Conservation (phyloP, 2,888 invertebrate species). For the Mythimna vitellina region DNA sequence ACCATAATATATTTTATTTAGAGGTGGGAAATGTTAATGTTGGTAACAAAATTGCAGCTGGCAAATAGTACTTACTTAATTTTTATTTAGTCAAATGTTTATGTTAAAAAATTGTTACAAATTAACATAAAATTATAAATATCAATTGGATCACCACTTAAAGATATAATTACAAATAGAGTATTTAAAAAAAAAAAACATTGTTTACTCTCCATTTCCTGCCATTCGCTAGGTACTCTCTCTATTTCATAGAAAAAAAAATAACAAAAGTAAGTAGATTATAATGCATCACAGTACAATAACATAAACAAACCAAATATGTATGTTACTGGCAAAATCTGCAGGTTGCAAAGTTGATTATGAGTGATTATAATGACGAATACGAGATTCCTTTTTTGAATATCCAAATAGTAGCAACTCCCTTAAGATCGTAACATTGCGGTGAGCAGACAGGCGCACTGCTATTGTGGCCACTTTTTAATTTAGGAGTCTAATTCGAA, state of each 20-base stretch:
- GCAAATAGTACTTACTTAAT: constrained; percentile 14
- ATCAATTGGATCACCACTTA: constrained; percentile 47
- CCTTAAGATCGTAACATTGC: too few relatives aligned
- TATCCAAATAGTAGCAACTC: too few relatives aligned
- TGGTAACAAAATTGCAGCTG: constrained; percentile 48
- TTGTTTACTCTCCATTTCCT: constrained; percentile 34
- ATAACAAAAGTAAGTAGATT: constrained; percentile 75
- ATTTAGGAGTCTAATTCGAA: too few relatives aligned
- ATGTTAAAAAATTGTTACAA: constrained; percentile 33
- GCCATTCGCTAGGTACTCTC: constrained; percentile 55
- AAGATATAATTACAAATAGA: constrained; percentile 40
- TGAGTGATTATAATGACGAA: neutral
- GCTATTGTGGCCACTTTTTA: too few relatives aligned
- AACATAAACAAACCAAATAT: constrained; percentile 65
- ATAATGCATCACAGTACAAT: constrained; percentile 77
- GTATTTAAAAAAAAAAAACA: constrained; percentile 51
- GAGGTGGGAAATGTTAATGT: constrained; percentile 55
- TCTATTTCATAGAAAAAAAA: constrained; percentile 57
- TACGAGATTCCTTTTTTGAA: too few relatives aligned
- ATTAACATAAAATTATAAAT: constrained; percentile 43
- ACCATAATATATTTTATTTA: constrained; percentile 23
- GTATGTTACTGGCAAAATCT: constrained; percentile 39
- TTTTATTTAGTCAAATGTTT: constrained; percentile 20
- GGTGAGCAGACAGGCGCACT: too few relatives aligned
- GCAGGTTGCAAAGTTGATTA: neutral